Conservation (phyloP, 2,113 vertebrate genomes). For the Crotophaga sulcirostris region DNA sequence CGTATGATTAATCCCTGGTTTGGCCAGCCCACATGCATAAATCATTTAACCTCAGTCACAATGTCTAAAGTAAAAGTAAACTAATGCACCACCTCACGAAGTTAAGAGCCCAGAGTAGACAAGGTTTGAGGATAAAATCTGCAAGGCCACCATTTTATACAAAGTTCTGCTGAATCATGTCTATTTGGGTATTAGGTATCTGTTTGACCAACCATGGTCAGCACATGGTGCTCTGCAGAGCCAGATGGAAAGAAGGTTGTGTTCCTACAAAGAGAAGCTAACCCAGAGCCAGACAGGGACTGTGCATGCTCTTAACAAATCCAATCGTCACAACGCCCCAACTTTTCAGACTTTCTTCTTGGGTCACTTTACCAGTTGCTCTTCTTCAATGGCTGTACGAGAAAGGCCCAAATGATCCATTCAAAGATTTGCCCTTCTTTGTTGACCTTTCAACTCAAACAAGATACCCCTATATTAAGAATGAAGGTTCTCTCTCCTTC, state of each 20-base stretch:
- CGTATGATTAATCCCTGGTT: not conserved
- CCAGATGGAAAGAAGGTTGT: not conserved
- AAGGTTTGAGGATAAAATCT: not conserved
- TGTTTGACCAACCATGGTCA: not conserved
- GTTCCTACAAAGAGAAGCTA: not conserved
- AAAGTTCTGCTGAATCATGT: not conserved
- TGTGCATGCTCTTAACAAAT: not conserved
- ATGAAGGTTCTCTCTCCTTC: not conserved
- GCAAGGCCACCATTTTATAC: not conserved
- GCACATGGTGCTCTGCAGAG: not conserved
- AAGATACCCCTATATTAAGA: not conserved
- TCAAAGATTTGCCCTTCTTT: not conserved
- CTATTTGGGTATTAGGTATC: not conserved
- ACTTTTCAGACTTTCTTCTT: not conserved
- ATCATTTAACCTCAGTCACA: not conserved
- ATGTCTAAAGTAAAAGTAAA: not conserved
- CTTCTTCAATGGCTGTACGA: not conserved
- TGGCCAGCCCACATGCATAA: not conserved
- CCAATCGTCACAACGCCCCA: not conserved
- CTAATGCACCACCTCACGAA: not conserved
- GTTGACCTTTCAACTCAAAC: conserved; percentile 26
- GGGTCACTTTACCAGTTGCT: not conserved
- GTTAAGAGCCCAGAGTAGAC: not conserved
- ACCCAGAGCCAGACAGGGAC: not conserved
- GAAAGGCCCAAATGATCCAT: not conserved